Evolutionary conservation across 2,113 vertebrate species (phyloP).

Genomic region (Tachysurus vachellii): DNA sequence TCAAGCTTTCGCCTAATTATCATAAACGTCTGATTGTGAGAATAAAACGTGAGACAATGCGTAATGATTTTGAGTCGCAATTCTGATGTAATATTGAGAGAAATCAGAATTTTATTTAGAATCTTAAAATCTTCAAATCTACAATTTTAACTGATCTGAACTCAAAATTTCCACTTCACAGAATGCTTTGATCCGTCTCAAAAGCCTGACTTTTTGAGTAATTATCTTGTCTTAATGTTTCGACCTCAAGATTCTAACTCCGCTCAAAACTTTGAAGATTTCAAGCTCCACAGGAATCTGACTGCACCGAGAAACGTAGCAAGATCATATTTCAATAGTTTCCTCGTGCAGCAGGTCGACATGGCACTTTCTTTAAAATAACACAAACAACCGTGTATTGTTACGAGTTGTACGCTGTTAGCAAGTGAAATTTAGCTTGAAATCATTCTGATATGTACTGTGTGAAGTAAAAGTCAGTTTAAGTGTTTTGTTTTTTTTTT

Average conservation of each 20-base stretch:
- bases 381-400: not conserved
- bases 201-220: not conserved
- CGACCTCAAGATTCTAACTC: not conserved
- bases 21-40: too few species aligned
- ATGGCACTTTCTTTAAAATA: not conserved
- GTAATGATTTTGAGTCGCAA: too few species aligned
- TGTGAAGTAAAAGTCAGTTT: not conserved
- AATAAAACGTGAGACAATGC: too few species aligned
- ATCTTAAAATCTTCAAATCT: too few species aligned
- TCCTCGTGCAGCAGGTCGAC: not conserved
- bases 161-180: too few species aligned
- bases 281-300: not conserved
- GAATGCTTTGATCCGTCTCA: too few species aligned
- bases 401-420: not conserved
- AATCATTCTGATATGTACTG: not conserved
- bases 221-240: not conserved
- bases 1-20: too few species aligned
- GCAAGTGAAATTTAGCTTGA: too few species aligned
- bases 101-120: too few species aligned
- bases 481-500: not conserved
- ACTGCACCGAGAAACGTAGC: not conserved
- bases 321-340: not conserved
- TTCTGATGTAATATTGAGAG: too few species aligned
- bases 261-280: not conserved
- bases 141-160: too few species aligned